These are phyloP conservation scores for Platygyra sinensis DNA, from an alignment of 64 coral and sea anemone genomes.

Conservation along the genomic window DNA sequence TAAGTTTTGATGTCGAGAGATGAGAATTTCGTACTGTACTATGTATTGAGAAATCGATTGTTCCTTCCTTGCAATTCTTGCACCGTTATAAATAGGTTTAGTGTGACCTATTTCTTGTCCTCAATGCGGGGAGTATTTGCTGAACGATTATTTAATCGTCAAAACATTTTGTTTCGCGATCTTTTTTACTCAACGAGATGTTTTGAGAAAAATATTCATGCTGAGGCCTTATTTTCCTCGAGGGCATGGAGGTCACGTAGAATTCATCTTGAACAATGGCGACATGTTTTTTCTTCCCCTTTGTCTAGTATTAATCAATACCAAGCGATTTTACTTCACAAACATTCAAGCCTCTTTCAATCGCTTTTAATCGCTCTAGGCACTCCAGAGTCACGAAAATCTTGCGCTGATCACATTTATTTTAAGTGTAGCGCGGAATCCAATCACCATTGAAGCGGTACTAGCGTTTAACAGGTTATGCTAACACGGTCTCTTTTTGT, in stretches of 20 bases:
- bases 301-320: slow-evolving; percentile 28
- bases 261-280: slow-evolving; percentile 4
- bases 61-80: not conserved
- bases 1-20: not conserved
- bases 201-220: slow-evolving; percentile 36
- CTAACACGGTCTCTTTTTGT: slow-evolving; percentile 33
- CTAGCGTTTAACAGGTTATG: slow-evolving; percentile 26
- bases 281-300: not conserved
- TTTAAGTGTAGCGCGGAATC: not conserved
- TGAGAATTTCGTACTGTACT: not conserved
- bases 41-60: not conserved
- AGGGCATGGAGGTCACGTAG: slow-evolving; percentile 26
- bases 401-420: not conserved
- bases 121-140: slow-evolving; percentile 13
- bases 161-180: not conserved
- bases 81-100: not conserved
- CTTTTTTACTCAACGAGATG: not conserved
- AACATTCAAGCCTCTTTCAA: slow-evolving; percentile 21
- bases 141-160: slow-evolving; percentile 21
- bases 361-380: slow-evolving; percentile 9
- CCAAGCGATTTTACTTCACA: not conserved
- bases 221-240: slow-evolving; percentile 14
- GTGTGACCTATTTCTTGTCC: not conserved
- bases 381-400: not conserved
- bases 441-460: slow-evolving; percentile 23